phyloP scores from a whole-genome alignment of 1,140 invertebrate genomes.

The Sycobia sp. region DNA sequence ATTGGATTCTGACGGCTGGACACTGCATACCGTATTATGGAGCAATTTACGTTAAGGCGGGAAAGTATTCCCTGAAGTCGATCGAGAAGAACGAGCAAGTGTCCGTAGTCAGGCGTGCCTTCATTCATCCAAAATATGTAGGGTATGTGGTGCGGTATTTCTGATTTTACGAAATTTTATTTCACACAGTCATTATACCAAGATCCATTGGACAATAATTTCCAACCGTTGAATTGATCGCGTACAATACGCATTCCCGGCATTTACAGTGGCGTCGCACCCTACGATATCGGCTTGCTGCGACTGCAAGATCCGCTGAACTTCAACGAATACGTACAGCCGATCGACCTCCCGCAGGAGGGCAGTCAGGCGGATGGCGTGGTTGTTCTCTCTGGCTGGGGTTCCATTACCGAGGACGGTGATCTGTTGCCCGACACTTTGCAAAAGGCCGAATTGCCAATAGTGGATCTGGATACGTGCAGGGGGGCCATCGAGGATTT shows the following conservation, averaged over 20 bases:
- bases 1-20: conserved; percentile 21
- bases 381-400: conserved; percentile 61
- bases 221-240: conserved; percentile 41
- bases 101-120: conserved; percentile 48
- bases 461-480: conserved; percentile 47
- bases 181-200: conserved; percentile 7
- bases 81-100: conserved; percentile 57
- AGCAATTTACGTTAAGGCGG: conserved; percentile 45
- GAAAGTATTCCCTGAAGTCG: conserved; percentile 42
- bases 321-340: conserved; percentile 63
- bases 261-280: conserved; percentile 57
- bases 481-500: conserved; percentile 36
- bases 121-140: conserved; percentile 60
- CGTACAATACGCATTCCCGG: conserved; percentile 23
- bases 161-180: conserved; percentile 42
- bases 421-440: conserved; percentile 40
- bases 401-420: conserved; percentile 42
- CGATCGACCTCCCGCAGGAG: conserved; percentile 59
- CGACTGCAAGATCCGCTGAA: conserved; percentile 61
- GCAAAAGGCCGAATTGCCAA: conserved; percentile 43
- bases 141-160: not conserved
- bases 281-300: conserved; percentile 71
- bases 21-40: conserved; percentile 3
- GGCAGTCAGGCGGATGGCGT: conserved; percentile 53
- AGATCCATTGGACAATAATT: conserved; percentile 28